Conservation (phyloP, 2,113 vertebrate species). For the Chelonoidis abingdonii region DNA sequence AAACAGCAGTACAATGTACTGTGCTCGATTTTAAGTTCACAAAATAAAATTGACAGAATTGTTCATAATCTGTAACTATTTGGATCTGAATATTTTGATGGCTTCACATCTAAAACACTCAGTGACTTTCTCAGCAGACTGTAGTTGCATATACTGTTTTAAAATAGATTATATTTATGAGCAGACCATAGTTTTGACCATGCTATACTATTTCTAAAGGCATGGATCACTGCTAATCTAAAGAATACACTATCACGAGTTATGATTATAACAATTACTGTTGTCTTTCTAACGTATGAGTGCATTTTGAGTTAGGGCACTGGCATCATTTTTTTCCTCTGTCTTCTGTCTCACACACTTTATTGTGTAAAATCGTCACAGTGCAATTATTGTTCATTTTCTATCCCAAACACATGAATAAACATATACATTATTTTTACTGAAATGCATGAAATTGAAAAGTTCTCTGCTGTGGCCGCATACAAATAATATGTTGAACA, state of each 20-base stretch:
- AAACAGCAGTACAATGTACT: not conserved
- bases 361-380: not conserved
- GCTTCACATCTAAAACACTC: not conserved
- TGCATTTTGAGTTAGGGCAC: not conserved
- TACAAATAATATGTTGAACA: not conserved
- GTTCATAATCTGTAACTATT: not conserved
- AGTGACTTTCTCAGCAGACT: not conserved
- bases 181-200: not conserved
- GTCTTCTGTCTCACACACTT: not conserved
- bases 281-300: not conserved
- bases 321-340: rapidly evolving
- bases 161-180: not conserved
- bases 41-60: not conserved
- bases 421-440: not conserved
- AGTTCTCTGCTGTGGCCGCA: not conserved
- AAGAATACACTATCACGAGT: rapidly evolving
- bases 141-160: not conserved
- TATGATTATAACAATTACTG: not conserved
- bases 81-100: not conserved
- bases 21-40: not conserved
- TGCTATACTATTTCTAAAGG: not conserved
- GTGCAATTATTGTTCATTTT: not conserved
- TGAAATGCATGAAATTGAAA: not conserved
- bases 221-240: not conserved
- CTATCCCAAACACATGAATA: not conserved